These are phyloP conservation scores for Coracias cyanogaster DNA, from an alignment of 2,797 vertebrate genomes.

Conservation along the genomic window DNA sequence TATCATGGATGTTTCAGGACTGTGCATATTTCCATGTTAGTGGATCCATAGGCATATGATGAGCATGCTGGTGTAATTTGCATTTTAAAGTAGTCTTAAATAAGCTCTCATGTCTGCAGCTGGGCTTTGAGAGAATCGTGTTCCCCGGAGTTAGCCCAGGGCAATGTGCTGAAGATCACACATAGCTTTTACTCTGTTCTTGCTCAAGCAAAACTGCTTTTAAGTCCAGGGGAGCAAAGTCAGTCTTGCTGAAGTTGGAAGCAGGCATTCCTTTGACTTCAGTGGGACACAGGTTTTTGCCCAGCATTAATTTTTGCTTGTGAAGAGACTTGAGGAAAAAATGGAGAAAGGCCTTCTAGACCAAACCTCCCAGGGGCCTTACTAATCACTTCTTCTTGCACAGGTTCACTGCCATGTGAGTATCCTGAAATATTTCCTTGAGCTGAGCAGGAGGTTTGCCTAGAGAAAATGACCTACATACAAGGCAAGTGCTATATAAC, in stretches of 20 bases:
- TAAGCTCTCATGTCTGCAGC: slow-evolving; percentile 55
- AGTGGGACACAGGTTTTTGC: neutral
- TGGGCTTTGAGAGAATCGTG: slow-evolving; percentile 52
- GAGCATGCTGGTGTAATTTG: neutral
- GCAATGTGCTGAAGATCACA: slow-evolving; percentile 60
- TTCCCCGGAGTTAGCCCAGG: slow-evolving; percentile 58
- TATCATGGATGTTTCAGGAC: neutral
- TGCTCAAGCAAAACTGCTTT: slow-evolving; percentile 63
- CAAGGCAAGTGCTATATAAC: neutral
- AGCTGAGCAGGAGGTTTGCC: neutral
- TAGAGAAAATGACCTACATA: slow-evolving; percentile 32
- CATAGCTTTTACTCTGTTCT: slow-evolving; percentile 54
- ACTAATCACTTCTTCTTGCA: neutral
- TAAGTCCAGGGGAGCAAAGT: slow-evolving; percentile 35
- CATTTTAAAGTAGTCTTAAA: slow-evolving; percentile 69
- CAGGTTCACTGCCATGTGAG: neutral
- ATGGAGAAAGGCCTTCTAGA: neutral
- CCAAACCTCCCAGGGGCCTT: neutral
- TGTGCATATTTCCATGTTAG: neutral
- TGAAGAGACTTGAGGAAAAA: neutral
- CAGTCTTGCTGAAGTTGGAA: slow-evolving; percentile 9
- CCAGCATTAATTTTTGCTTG: neutral
- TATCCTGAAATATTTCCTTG: neutral
- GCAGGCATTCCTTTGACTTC: slow-evolving; percentile 4
- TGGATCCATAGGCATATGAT: slow-evolving; percentile 1